These are phyloP conservation scores for Falcaria lacertinaria DNA, from an alignment of 2,888 invertebrate species.

Conservation along the genomic window DNA sequence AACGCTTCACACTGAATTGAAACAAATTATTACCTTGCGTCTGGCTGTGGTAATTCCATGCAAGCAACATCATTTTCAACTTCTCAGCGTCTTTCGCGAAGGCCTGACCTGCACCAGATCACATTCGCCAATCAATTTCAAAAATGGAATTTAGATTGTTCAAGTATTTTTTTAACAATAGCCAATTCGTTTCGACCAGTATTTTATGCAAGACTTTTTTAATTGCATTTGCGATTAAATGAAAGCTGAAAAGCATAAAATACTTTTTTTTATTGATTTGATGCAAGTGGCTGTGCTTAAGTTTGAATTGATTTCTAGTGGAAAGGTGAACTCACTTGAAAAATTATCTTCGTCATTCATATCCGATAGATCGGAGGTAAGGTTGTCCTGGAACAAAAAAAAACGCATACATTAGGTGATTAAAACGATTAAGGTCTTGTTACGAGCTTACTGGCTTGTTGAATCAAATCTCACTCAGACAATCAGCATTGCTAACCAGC, in stretches of 20 bases:
- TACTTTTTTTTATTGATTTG: slow-evolving; percentile 64
- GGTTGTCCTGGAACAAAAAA: slow-evolving; percentile 83
- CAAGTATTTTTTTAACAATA: slow-evolving; percentile 19
- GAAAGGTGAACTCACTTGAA: slow-evolving; percentile 77
- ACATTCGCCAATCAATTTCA: slow-evolving; percentile 68
- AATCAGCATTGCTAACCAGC: too few relatives aligned
- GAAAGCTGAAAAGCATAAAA: slow-evolving; percentile 40
- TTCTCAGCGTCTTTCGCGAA: slow-evolving; percentile 91
- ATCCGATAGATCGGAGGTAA: slow-evolving; percentile 84
- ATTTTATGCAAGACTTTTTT: slow-evolving; percentile 39
- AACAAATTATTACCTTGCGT: slow-evolving; percentile 77
- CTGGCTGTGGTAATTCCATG: slow-evolving; percentile 93
- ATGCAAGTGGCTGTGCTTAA: slow-evolving; percentile 65
- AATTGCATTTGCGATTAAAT: slow-evolving; percentile 15
- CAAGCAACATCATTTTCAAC: slow-evolving; percentile 92
- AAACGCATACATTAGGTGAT: slow-evolving; percentile 10
- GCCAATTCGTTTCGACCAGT: slow-evolving; percentile 46
- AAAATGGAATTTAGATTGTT: slow-evolving; percentile 42
- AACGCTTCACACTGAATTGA: slow-evolving; percentile 4
- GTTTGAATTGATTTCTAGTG: not conserved
- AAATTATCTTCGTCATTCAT: slow-evolving; percentile 86
- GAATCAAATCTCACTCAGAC: too few relatives aligned
- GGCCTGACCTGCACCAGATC: slow-evolving; percentile 79
- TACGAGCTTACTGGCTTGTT: too few relatives aligned
- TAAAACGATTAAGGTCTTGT: too few relatives aligned